Conservation (phyloP, 2,797 vertebrate genomes). For the Lophius americanus region DNA sequence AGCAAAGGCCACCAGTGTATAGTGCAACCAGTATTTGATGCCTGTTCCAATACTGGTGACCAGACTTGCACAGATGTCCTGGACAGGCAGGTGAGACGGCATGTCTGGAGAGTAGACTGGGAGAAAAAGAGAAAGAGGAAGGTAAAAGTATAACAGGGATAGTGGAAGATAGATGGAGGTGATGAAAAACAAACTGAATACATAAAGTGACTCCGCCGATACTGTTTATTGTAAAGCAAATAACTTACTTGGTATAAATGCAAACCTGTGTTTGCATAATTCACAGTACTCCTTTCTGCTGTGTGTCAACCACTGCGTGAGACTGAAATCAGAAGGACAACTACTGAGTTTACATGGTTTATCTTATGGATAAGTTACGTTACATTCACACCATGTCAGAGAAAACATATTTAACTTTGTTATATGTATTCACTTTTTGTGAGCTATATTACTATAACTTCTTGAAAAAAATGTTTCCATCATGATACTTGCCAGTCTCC, state of each 20-base stretch:
- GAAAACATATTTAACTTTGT: not conserved
- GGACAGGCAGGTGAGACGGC: conserved; percentile 97
- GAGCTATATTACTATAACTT: no score
- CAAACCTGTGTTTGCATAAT: conserved; percentile 99
- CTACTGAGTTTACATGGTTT: not conserved
- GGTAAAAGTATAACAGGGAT: not conserved
- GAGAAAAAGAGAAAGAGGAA: not conserved
- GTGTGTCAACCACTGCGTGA: conserved; percentile 99
- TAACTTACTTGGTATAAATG: conserved; percentile 99
- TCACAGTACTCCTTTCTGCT: conserved; percentile 99
- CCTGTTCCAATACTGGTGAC: conserved; percentile 98
- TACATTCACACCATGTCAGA: not conserved
- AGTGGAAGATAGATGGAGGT: not conserved
- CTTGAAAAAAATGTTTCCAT: no score
- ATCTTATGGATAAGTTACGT: not conserved
- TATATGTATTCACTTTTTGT: no score
- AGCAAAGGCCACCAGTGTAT: conserved; percentile 98
- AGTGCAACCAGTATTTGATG: conserved; percentile 99
- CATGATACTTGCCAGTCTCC: no score
- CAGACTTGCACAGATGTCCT: conserved; percentile 98
- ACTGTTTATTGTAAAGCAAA: not conserved
- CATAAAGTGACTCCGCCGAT: not conserved
- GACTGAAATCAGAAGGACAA: conserved; percentile 81
- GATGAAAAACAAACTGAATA: not conserved
- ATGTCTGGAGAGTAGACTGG: conserved; percentile 99